Conservation (phyloP, 2,797 vertebrate species). For the Zalophus californianus region DNA sequence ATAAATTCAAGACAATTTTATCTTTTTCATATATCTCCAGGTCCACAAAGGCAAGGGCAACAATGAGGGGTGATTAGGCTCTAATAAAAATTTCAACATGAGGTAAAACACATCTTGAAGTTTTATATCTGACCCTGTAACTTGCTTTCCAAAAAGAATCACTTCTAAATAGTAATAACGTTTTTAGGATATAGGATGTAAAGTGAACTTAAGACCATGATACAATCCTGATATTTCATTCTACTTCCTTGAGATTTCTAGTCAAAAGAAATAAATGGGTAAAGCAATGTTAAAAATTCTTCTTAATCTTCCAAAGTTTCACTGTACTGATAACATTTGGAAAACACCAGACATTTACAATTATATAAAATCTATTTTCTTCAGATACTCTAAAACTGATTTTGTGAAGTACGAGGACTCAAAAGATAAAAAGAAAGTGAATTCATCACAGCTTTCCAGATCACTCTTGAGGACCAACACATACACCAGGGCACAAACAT, state of each 20-base stretch:
- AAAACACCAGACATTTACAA: constrained; percentile 45
- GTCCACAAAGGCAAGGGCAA: constrained; percentile 47
- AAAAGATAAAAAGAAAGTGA: constrained; percentile 25
- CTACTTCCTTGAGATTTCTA: not conserved
- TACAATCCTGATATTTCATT: constrained; percentile 59
- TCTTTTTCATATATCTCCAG: constrained; percentile 76
- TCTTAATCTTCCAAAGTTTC: constrained; percentile 47
- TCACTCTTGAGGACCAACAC: not conserved
- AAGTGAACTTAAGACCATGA: constrained; percentile 14
- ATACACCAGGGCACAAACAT: not conserved
- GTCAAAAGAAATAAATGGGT: not conserved
- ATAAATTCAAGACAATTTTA: constrained; percentile 56
- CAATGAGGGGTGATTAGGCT: constrained; percentile 33
- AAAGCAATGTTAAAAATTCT: constrained; percentile 24
- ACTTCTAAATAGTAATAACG: constrained; percentile 25
- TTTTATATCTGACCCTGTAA: constrained; percentile 60
- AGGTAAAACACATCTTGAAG: constrained; percentile 70
- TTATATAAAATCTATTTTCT: constrained; percentile 35
- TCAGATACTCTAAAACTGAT: constrained; percentile 19
- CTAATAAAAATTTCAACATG: constrained; percentile 70
- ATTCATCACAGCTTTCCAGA: not conserved
- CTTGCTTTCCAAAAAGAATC: constrained; percentile 66
- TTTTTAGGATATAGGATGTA: not conserved
- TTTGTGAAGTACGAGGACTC: constrained; percentile 10
- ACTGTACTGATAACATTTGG: not conserved